Evolutionary conservation across 2,113 vertebrate species (phyloP), one percentile per base, ranked within the genome.

Genomic region (Paralichthys olivaceus): DNA sequence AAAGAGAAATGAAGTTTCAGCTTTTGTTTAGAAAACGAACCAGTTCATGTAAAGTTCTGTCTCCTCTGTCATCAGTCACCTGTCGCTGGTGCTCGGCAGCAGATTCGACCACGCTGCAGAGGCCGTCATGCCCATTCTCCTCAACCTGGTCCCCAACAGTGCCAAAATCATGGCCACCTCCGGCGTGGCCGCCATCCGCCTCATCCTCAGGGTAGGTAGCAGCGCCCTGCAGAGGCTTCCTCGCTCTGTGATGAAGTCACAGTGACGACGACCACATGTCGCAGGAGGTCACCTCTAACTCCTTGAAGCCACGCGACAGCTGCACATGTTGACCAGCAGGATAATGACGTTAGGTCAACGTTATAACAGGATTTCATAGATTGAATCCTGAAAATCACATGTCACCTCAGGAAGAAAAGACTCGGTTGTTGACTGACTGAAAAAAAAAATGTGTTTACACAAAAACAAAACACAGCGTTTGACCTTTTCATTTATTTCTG

Each of bases 81-180:
- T 99, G 88, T 98, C 97, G 28, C 95, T 92, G 47, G 90, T 97
- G 87, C 83, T 98, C 85, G 95, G 97, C 77, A 95, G 95, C 81
- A 96, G 94, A n/a, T 99, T 98, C 90, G 97, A 99, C 87, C 97
- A 98, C 83, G 95, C 96, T 1, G 97, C 97, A 0, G 97, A 99
- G 94, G 95, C 96, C 82, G 94, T 97, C 72, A 95, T 98, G 91
- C 97, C 97, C 72, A 94, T 90, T 0, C 95, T 99, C 85, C 96
- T 99, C 84, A 96, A 95, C 86, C 95, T 99, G 80, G 95, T 99
- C 63, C 96, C 97, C 71, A 99, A 98, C 91, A 96, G 96, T 79
- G 96, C 97, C 92, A 98, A 97, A 94, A 91, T 99, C 83, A 99
- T 99, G 94, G 96, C 97, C 64, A 97, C 96, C 11, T 99, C 97